These are phyloP conservation scores for Trichomycterus rosablanca DNA, from an alignment of 2,113 vertebrate species.

Conservation along the genomic window DNA sequence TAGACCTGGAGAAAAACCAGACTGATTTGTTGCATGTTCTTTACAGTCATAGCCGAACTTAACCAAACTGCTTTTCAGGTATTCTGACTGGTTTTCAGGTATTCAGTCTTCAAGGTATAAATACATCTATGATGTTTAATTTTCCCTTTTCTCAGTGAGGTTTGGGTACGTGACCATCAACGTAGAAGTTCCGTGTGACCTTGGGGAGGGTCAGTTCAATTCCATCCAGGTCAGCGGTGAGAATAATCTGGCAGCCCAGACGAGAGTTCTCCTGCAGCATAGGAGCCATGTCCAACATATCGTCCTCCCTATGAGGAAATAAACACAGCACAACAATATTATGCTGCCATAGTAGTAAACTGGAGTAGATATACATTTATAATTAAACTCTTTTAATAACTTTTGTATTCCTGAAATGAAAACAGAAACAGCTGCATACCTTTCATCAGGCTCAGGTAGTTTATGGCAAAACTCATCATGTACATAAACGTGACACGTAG, in stretches of 20 bases:
- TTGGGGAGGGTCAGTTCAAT: conserved; percentile 79
- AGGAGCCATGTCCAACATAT: conserved; percentile 91
- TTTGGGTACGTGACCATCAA: conserved; percentile 85
- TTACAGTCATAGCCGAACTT: too few relatives aligned
- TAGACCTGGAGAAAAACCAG: too few relatives aligned
- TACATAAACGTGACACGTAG: conserved; percentile 87
- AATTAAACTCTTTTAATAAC: too few relatives aligned
- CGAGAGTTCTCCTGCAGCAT: conserved; percentile 85
- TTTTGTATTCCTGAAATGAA: too few relatives aligned
- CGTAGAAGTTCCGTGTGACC: conserved; percentile 89
- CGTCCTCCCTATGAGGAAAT: conserved; percentile 79
- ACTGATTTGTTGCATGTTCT: too few relatives aligned
- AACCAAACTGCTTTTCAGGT: too few relatives aligned
- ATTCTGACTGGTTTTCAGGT: too few relatives aligned
- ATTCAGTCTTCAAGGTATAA: too few relatives aligned
- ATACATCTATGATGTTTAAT: too few relatives aligned
- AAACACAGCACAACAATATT: too few relatives aligned
- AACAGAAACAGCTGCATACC: conserved; percentile 53
- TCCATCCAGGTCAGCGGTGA: conserved; percentile 76
- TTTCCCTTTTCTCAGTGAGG: conserved; percentile 79
- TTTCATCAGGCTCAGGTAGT: conserved; percentile 76
- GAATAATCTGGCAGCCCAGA: conserved; percentile 83
- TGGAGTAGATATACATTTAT: too few relatives aligned
- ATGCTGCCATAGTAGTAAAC: too few relatives aligned
- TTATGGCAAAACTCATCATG: conserved; percentile 64